Percentiles rank a stretch among this genome's conserved stretches.
phyloP scores from a whole-genome alignment of 2,888 invertebrate genomes.

The Sceliomorpha sp. region DNA sequence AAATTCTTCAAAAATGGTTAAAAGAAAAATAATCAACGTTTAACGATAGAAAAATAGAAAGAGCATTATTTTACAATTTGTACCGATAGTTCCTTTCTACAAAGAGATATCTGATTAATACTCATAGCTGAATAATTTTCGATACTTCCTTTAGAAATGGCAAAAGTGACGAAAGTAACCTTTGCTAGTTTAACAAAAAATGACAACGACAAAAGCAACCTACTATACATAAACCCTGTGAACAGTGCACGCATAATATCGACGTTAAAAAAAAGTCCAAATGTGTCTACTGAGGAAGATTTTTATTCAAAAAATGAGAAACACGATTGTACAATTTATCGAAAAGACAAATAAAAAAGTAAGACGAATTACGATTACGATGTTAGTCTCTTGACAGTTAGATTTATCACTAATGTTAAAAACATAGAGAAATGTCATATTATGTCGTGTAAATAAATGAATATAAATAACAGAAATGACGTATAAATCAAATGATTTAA shows the following conservation, averaged over 20 bases:
- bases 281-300: constrained; percentile 66
- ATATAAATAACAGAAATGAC: too few relatives aligned
- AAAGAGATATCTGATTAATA: too few relatives aligned
- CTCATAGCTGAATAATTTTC: too few relatives aligned
- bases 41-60: too few relatives aligned
- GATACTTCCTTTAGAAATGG: too few relatives aligned
- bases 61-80: too few relatives aligned
- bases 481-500: not conserved
- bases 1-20: too few relatives aligned
- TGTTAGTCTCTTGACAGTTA: constrained; percentile 13
- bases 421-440: not conserved
- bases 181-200: constrained; percentile 11
- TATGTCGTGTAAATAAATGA: too few relatives aligned
- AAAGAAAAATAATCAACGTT: too few relatives aligned
- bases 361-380: not conserved
- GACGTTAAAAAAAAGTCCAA: constrained; percentile 66
- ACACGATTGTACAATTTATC: constrained; percentile 30
- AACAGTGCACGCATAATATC: constrained; percentile 14
- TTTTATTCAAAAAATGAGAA: constrained; percentile 68
- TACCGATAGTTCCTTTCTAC: too few relatives aligned
- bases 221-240: constrained; percentile 38
- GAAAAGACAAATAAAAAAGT: not conserved
- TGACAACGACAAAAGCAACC: constrained; percentile 37
- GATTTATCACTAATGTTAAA: too few relatives aligned
- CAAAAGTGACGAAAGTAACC: constrained; percentile 20